Base-by-base conservation (phyloP, 2,113 vertebrate species). In the Myrmecobius fasciatus region DNA sequence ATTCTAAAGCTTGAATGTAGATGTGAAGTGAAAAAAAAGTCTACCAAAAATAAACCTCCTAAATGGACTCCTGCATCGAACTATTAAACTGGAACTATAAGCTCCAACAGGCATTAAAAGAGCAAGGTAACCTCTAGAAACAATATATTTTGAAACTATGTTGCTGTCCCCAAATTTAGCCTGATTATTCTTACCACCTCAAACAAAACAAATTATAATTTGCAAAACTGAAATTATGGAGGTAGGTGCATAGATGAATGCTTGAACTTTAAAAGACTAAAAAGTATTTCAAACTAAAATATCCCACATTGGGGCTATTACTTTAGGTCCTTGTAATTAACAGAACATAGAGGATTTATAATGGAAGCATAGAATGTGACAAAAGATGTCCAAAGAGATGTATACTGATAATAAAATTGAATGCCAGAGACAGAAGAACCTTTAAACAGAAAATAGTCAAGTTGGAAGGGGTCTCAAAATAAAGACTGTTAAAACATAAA, bases 1-100 rank as follows among this genome's bases (percentile, higher is more conserved):
- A 75, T 92, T 97, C 97, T 89, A 93, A 92, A 90, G 48, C 93
- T 92, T 89, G 24, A 91, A 88, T 97, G 90, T 20, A 91, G 96
- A 94, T 89, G 56, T 53, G 92, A 95, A 92, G 94, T n/a, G 24
- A 88, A 89, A 96, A 96, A 97, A 51, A 25, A 96, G 83, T 49
- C n/a, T 49, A 83, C 83, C 91, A 91, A 97, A 96, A 91, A 90
- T 25, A 90, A 28, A 54, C 28, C 12, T 48, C 60, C 48, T 36
- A 46, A 51, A 94, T 89, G 67, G n/a, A 53, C 91, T 92, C 92
- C 75, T 51, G 51, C 24, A 24, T 28, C 0, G 0, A 96, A 95
- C 10, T 26, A 54, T 93, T 89, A 47, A 95, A 24, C 48, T 92
- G 89, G 94, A 54, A 53, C 93, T 94, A 20, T 46, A 90, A 25